Conservation (phyloP, 2,113 vertebrate species). For the Chionis minor region DNA sequence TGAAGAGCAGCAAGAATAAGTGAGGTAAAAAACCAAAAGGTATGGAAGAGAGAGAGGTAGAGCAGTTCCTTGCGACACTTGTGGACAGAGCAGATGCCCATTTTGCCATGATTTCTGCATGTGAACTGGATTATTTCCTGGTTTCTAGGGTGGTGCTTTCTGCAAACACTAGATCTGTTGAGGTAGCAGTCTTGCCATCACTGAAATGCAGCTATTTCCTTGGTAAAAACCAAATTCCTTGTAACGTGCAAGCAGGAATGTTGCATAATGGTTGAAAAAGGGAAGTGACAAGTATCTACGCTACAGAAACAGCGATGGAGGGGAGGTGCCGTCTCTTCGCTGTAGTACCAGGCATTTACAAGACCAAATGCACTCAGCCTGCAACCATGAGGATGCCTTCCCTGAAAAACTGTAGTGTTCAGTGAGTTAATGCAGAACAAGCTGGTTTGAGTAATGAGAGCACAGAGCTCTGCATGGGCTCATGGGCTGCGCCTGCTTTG, state of each 20-base stretch:
- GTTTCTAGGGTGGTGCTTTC: background rate
- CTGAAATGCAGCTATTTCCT: background rate
- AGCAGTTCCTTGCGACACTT: background rate
- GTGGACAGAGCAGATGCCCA: background rate
- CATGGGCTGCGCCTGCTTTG: background rate
- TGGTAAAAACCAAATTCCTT: background rate
- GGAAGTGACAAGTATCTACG: background rate
- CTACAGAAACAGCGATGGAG: background rate
- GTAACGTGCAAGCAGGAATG: background rate
- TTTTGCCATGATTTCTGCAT: background rate
- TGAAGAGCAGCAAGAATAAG: constrained; percentile 26
- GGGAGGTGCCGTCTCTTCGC: background rate
- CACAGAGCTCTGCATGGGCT: background rate
- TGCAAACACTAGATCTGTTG: background rate
- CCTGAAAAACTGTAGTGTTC: background rate
- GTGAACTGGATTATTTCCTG: background rate
- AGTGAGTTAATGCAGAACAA: background rate
- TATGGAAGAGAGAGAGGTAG: background rate
- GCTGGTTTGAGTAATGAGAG: background rate
- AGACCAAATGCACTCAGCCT: background rate
- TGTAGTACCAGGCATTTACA: background rate
- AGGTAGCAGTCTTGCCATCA: background rate
- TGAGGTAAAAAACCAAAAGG: background rate
- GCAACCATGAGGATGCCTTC: background rate
- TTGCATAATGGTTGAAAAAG: background rate